Base-by-base conservation (phyloP, 2,888 invertebrate genomes). In the Drosophila kambysellisi region DNA sequence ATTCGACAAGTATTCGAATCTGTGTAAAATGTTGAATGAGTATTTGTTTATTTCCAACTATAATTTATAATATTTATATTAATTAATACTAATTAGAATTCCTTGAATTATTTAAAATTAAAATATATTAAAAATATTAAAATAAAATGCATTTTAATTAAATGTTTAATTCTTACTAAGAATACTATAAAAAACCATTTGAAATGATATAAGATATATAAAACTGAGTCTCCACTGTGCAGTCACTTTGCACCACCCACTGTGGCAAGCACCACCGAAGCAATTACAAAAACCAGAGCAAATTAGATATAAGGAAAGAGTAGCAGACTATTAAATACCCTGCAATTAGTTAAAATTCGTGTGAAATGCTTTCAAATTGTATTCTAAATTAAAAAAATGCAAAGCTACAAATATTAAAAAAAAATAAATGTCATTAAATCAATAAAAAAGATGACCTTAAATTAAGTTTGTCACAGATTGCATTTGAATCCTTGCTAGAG, bases 201-300 rank as follows among this genome's bases (percentile, higher is more conserved):
- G 0, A 8, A 20, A 46, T 46, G 7, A 15, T 15, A 25, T 15
- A 15, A 25, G 2, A 25, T 25, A 25, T 3, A 25, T 3, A 25
- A 8, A 8, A 15, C n/a, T 12, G n/a, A 7, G n/a, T 46, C 6
- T 0, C 20, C 79, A 76, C 79, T 69, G 61, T 64, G 29, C 43
- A 12, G 20, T 9, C 17, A 4, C 32, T 3, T 9, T 17, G 48
- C 5, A 3, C 15, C 60, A 37, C 25, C 29, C 33, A 35, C 43
- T 46, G 29, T 33, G 29, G 30, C n/a, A 39, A 67, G 43, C 37
- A 39, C 59, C 53, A 60, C 66, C 56, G 51, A 48, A 70, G 48
- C 35, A 60, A 53, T 46, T 58, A 62, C 66, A 32, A 48, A 30
- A 71, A 53, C 52, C 70, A 70, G 30, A 69, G 62, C 37, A 30